Evolutionary conservation across 2,888 invertebrate species (phyloP).

Genomic region (Automeris io): DNA sequence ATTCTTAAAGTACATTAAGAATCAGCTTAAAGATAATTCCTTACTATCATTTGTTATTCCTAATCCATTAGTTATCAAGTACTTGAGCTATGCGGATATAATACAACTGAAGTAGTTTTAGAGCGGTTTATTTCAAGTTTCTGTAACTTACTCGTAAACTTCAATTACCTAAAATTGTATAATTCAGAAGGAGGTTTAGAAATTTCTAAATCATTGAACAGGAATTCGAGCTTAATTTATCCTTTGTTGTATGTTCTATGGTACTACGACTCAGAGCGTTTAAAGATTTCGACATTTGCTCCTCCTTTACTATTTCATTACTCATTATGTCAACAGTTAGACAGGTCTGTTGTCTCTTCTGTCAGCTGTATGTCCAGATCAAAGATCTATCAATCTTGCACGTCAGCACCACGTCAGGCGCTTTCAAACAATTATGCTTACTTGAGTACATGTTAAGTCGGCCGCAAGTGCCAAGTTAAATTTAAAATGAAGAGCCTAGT

Average conservation of each 20-base stretch:
- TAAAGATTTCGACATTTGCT: neutral
- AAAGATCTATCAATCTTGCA: slow-evolving; percentile 58
- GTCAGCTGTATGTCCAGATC: slow-evolving; percentile 26
- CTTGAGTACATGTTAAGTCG: slow-evolving; percentile 57
- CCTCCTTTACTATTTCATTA: neutral
- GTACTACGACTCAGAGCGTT: neutral
- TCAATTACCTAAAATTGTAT: neutral
- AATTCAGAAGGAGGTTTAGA: neutral
- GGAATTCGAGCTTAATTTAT: neutral
- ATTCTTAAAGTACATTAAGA: too few species aligned
- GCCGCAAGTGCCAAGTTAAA: slow-evolving; percentile 24
- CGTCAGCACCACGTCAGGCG: slow-evolving; percentile 58
- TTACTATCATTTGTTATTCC: too few species aligned
- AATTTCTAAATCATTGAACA: neutral
- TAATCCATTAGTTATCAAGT: too few species aligned
- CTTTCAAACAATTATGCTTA: slow-evolving; percentile 65
- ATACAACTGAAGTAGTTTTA: too few species aligned
- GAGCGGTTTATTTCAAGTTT: slow-evolving; percentile 13
- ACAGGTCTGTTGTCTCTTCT: slow-evolving; percentile 20
- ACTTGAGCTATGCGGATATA: too few species aligned
- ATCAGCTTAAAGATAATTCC: too few species aligned
- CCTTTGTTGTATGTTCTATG: neutral
- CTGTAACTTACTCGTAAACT: slow-evolving; percentile 4
- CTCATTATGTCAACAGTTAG: neutral
- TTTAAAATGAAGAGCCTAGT: neutral